Percentiles rank a stretch among this genome's conserved stretches.
Conservation (phyloP, 2,888 invertebrate genomes). For the Auanema freiburgensis region DNA sequence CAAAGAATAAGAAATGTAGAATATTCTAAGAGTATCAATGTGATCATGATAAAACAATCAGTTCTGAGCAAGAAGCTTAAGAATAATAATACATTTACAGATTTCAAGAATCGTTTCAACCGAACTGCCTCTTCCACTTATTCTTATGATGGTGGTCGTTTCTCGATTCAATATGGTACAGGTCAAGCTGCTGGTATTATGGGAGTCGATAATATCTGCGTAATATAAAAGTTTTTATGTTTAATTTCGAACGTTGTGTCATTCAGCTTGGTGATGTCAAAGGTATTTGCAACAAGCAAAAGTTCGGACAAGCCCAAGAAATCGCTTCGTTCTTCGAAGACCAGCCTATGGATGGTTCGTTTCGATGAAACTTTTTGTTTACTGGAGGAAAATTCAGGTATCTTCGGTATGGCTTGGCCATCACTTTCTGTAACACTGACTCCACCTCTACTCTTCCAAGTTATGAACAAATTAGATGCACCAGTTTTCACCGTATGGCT, state of each 20-base stretch:
- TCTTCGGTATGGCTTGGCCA: slow-evolving; percentile 4
- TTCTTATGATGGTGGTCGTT: slow-evolving; percentile 6
- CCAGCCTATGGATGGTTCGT: neutral
- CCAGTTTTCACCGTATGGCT: slow-evolving; percentile 1
- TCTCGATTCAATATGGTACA: slow-evolving; percentile 20
- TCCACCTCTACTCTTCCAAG: neutral
- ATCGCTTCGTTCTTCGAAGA: neutral
- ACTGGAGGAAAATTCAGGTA: neutral
- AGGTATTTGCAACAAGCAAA: neutral
- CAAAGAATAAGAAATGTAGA: neutral
- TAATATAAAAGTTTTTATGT: neutral
- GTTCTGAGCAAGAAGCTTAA: neutral
- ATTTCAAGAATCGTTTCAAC: slow-evolving; percentile 20
- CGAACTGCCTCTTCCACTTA: slow-evolving; percentile 12
- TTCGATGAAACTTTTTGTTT: neutral
- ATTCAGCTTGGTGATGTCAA: too few relatives aligned
- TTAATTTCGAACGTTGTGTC: too few relatives aligned
- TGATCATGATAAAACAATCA: too few relatives aligned
- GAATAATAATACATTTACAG: slow-evolving; percentile 3
- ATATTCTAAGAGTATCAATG: neutral
- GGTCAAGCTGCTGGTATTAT: slow-evolving; percentile 20
- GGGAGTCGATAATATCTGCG: slow-evolving; percentile 20
- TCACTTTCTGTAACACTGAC: neutral
- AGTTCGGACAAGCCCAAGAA: neutral
- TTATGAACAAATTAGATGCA: neutral